Evolutionary conservation across 1,140 invertebrate species (phyloP).

Genomic region (Cyclargus thomasi): DNA sequence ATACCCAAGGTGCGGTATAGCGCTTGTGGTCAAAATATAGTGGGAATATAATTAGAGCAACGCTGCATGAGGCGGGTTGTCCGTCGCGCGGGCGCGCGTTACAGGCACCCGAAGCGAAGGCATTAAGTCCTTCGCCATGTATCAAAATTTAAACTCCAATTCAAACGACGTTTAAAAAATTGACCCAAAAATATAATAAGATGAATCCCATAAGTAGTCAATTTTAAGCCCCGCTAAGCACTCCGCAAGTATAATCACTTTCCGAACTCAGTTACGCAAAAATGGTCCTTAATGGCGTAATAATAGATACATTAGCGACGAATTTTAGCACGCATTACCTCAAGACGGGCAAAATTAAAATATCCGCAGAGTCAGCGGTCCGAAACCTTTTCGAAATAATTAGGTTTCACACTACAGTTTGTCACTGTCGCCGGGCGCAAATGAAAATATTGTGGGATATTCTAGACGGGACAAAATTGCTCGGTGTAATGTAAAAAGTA

Average conservation of each 20-base stretch:
- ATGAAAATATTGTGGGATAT: constrained; percentile 1
- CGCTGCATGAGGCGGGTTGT: too few species aligned
- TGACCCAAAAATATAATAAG: background rate
- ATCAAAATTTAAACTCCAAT: background rate
- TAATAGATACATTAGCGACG: constrained; percentile 9
- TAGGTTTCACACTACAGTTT: background rate
- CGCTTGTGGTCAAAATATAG: too few species aligned
- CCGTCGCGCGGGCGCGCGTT: too few species aligned
- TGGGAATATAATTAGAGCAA: too few species aligned
- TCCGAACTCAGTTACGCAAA: background rate
- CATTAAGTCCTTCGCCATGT: too few species aligned
- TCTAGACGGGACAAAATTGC: background rate
- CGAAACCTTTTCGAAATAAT: constrained; percentile 1
- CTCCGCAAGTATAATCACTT: constrained; percentile 3
- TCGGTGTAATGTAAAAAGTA: background rate
- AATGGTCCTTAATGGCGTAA: constrained; percentile 2
- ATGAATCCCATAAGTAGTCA: background rate
- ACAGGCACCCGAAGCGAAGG: too few species aligned
- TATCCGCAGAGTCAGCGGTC: constrained; percentile 7
- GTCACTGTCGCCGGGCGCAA: background rate
- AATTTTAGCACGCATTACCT: constrained; percentile 21
- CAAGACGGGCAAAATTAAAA: constrained; percentile 21
- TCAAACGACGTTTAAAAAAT: background rate
- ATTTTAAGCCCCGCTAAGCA: background rate
- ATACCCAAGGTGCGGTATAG: too few species aligned